These are phyloP conservation scores for Parelbella ahira DNA, from an alignment of 2,888 invertebrate genomes.

Conservation along the genomic window DNA sequence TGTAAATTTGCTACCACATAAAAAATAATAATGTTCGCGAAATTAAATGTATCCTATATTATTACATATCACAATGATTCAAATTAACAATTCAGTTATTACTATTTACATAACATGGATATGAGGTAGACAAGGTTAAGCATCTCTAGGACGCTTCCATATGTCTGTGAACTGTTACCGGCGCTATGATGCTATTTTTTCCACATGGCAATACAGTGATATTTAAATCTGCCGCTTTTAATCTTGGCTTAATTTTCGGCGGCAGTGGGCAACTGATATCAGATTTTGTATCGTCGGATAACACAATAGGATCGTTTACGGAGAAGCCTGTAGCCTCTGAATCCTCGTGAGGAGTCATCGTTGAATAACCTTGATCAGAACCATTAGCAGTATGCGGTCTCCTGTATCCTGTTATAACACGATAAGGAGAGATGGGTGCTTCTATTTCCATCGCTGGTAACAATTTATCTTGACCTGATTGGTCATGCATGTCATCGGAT, in stretches of 20 bases:
- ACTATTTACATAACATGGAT: too few species aligned
- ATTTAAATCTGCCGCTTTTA: slow-evolving; percentile 63
- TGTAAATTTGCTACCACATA: background rate
- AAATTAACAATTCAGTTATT: background rate
- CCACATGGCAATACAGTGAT: slow-evolving; percentile 77
- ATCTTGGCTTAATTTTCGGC: slow-evolving; percentile 62
- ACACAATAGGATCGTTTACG: slow-evolving; percentile 82
- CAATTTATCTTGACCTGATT: slow-evolving; percentile 84
- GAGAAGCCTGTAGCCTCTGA: slow-evolving; percentile 91
- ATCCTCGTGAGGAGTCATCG: slow-evolving; percentile 95
- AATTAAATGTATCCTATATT: slow-evolving; percentile 31
- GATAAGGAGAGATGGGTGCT: slow-evolving; percentile 91
- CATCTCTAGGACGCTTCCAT: slow-evolving; percentile 87
- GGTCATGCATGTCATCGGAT: slow-evolving; percentile 84
- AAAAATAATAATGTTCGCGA: slow-evolving; percentile 1
- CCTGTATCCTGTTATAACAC: slow-evolving; percentile 90
- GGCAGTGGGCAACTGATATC: slow-evolving; percentile 82
- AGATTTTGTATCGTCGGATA: slow-evolving; percentile 75
- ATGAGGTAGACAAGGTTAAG: slow-evolving; percentile 50
- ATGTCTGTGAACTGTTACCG: slow-evolving; percentile 93
- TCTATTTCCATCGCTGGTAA: slow-evolving; percentile 81
- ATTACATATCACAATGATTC: slow-evolving; percentile 34
- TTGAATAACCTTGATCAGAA: slow-evolving; percentile 97
- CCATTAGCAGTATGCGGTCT: slow-evolving; percentile 87
- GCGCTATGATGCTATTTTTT: slow-evolving; percentile 85